Base-by-base conservation (phyloP, 2,888 invertebrate genomes). In the Thelaira solivaga region DNA sequence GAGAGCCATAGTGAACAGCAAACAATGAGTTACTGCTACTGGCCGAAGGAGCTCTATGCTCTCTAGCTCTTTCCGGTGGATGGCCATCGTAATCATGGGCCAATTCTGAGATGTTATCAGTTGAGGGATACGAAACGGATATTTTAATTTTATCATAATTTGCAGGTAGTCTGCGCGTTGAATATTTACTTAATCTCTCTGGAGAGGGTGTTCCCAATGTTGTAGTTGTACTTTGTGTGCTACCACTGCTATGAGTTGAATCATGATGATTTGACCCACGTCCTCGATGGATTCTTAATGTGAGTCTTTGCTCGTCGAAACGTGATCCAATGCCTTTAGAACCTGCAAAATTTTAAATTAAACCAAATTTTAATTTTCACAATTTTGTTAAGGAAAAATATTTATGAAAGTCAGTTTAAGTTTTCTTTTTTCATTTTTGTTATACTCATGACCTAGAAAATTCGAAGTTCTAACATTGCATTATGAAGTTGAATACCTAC, bases 281-380 rank as follows among this genome's bases (percentile, higher is more conserved):
- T 0, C 97, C 97, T 0, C 97, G 91, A 88, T 98, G 97, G 83
- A 98, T 97, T 81, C 97, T 92, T 76, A 98, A 89, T 0, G 97
- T 97, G 36, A 97, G 90, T n/a, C 96, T 93, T 87, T 96, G 96
- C 87, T 96, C 96, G 83, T 96, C 95, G 86, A 96, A 96, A 24
- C 96, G 93, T 84, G 91, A 93, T 26, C 94, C 94, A 61, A 93
- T 89, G 43, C 93, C 93, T 82, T 92, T 91, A n/a, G 90, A 89
- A 72, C 93, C 93, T 86, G 62, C 8, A 71, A 65, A 31, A 22
- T 6, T n/a, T n/a, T 1, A 0, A 61, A 22, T 31, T 18, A n/a
- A 36, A 36, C 6, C 26, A 4, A 10, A 5, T 22, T 11, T 34
- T 36, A 45, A 3, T 2, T 45, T 8, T 13, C 18, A 16, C 10